Evolutionary conservation across 2,113 vertebrate species (phyloP).

Genomic region (Atherinomorus stipes): DNA sequence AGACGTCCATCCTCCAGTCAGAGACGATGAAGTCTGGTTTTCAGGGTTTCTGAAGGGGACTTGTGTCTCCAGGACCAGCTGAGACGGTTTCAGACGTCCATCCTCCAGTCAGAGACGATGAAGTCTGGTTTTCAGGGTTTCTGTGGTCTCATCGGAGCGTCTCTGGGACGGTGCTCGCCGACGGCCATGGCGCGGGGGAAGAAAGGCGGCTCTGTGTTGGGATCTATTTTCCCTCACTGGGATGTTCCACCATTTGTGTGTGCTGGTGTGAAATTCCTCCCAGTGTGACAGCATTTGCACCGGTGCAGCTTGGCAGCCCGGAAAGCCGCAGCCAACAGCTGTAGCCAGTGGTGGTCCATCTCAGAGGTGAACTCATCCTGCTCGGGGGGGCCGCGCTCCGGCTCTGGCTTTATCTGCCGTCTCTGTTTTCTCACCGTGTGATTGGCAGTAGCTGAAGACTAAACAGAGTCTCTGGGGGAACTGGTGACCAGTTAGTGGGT

Average conservation of each 20-base stretch:
- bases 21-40: no score
- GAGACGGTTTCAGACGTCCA: no score
- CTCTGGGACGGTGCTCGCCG: no score
- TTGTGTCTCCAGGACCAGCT: no score
- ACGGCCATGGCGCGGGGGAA: not conserved
- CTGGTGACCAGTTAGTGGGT: constrained; percentile 32
- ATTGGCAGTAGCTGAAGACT: constrained; percentile 72
- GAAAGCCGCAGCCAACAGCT: constrained; percentile 59
- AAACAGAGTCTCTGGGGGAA: constrained; percentile 60
- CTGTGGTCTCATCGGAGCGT: no score
- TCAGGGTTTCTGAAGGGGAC: no score
- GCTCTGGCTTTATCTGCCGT: constrained; percentile 20
- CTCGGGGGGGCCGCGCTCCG: not conserved
- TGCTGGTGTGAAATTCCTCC: constrained; percentile 44
- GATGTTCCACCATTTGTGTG: constrained; percentile 15
- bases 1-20: no score
- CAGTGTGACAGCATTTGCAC: constrained; percentile 34
- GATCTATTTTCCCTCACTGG: not conserved
- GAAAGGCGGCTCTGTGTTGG: not conserved
- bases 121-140: no score
- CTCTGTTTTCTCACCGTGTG: constrained; percentile 48
- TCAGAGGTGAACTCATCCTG: constrained; percentile 50
- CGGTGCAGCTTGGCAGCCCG: constrained; percentile 26
- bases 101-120: no score
- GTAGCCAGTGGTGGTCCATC: constrained; percentile 56